Conservation (phyloP, 2,113 vertebrate genomes). For the Microcebus griseorufus region DNA sequence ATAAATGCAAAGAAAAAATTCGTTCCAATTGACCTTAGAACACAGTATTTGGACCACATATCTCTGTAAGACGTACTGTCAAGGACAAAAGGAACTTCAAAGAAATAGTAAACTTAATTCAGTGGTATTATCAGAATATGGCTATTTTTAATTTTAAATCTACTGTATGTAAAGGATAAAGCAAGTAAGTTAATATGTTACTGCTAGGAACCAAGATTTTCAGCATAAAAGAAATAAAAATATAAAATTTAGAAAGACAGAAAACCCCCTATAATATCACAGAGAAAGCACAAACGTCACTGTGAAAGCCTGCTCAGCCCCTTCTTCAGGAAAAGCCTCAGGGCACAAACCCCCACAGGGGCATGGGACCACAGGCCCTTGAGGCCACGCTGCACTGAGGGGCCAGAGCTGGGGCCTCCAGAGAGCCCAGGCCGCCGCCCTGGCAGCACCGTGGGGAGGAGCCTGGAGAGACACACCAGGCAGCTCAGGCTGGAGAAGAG, state of each 20-base stretch:
- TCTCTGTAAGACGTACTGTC: too few relatives aligned
- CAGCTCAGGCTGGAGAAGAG: background rate
- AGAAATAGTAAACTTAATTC: background rate
- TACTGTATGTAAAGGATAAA: background rate
- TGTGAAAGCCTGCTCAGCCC: too few relatives aligned
- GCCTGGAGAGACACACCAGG: too few relatives aligned
- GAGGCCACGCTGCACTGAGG: background rate
- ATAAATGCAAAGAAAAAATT: background rate
- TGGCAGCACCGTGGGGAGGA: too few relatives aligned
- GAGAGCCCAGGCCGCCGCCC: too few relatives aligned
- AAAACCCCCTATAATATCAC: background rate
- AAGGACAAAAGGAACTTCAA: background rate
- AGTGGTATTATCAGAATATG: background rate
- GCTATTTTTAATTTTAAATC: background rate
- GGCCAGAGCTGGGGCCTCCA: background rate
- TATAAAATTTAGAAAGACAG: background rate
- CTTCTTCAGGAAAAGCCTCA: background rate
- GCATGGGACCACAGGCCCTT: background rate
- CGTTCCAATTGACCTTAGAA: background rate
- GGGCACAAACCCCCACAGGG: too few relatives aligned
- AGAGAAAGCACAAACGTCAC: background rate
- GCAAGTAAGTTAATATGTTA: background rate
- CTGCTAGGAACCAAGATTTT: background rate
- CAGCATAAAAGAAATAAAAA: background rate
- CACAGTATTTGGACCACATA: background rate